Conservation (phyloP, 2,113 vertebrate genomes). For the Axis porcinus region DNA sequence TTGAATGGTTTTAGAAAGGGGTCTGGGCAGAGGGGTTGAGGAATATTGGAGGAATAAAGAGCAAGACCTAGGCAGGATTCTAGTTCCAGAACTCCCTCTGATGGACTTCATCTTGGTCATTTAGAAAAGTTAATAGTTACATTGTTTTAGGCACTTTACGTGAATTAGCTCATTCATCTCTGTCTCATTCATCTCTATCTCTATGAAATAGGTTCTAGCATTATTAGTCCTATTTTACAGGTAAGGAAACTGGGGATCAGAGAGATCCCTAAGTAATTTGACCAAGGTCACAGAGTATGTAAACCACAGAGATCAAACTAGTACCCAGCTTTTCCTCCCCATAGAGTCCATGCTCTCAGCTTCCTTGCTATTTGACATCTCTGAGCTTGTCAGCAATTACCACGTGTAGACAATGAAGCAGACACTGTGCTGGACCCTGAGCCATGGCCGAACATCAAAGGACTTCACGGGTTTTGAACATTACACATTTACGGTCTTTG, state of each 20-base stretch:
- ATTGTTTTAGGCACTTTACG: background rate
- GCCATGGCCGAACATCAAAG: background rate
- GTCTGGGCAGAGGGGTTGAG: background rate
- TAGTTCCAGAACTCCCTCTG: background rate
- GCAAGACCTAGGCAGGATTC: background rate
- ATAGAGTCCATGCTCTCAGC: background rate
- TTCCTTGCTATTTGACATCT: background rate
- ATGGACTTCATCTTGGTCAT: background rate
- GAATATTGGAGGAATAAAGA: background rate
- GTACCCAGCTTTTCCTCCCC: background rate
- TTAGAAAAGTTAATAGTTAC: background rate
- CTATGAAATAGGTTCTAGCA: background rate
- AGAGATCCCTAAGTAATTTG: background rate
- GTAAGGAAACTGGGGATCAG: background rate
- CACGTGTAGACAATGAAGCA: background rate
- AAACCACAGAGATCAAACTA: background rate
- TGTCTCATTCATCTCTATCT: background rate
- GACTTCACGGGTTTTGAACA: background rate
- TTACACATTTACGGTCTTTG: background rate
- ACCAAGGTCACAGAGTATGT: background rate
- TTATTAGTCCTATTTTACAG: background rate
- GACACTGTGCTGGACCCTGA: background rate
- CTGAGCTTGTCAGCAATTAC: background rate
- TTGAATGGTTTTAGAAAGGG: slow-evolving; percentile 22
- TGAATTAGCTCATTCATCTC: background rate